These are phyloP conservation scores for Temnothorax curvispinosus DNA, from an alignment of 1,140 invertebrate species.

Conservation along the genomic window DNA sequence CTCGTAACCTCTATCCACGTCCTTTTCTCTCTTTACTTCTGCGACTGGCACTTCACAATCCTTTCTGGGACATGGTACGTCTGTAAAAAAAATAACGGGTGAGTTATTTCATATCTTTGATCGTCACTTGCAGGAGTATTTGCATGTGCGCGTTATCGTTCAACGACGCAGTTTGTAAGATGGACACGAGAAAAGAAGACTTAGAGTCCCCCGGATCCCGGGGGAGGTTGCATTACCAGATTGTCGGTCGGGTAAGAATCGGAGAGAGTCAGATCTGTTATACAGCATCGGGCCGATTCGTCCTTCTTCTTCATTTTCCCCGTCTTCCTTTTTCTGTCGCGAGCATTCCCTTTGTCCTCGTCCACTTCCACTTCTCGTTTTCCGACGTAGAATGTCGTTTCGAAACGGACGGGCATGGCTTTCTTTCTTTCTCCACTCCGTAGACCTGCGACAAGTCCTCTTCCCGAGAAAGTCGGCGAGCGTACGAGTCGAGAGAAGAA, in stretches of 20 bases:
- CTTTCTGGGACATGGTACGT: background rate
- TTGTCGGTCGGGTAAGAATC: slow-evolving; percentile 47
- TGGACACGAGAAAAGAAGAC: slow-evolving; percentile 28
- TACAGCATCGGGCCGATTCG: slow-evolving; percentile 37
- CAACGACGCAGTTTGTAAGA: background rate
- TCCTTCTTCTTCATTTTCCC: slow-evolving; percentile 38
- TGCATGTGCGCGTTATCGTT: background rate
- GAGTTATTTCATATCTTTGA: slow-evolving; percentile 32
- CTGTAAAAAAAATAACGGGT: background rate
- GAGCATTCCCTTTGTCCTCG: slow-evolving; percentile 42
- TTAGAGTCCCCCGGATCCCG: background rate
- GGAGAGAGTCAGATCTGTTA: slow-evolving; percentile 42
- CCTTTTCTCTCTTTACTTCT: background rate
- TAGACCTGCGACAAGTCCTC: slow-evolving; percentile 28
- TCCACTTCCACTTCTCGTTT: slow-evolving; percentile 52
- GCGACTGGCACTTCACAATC: background rate
- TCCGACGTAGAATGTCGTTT: slow-evolving; percentile 35
- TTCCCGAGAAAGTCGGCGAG: slow-evolving; percentile 6
- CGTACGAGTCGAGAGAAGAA: slow-evolving; percentile 40
- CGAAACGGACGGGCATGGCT: slow-evolving; percentile 24
- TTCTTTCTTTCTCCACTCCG: slow-evolving; percentile 33
- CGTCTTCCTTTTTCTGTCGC: slow-evolving; percentile 9
- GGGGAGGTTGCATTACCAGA: slow-evolving; percentile 50
- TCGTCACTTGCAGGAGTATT: background rate
- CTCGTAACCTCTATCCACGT: background rate